These are phyloP conservation scores for Pipa parva DNA, from an alignment of 2,113 vertebrate species.

Conservation along the genomic window DNA sequence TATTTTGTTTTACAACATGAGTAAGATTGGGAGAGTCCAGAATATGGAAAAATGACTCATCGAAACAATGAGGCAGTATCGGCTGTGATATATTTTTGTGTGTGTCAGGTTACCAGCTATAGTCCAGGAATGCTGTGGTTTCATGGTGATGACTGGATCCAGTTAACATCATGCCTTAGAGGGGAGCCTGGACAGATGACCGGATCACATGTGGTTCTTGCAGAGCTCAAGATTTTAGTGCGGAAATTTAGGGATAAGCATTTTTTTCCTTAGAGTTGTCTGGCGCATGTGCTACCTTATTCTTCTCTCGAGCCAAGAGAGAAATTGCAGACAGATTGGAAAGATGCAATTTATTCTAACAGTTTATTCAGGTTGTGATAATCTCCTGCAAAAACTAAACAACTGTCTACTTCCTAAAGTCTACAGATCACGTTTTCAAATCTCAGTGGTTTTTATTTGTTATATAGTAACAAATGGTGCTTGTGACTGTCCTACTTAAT, in stretches of 20 bases:
- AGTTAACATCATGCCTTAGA: conserved; percentile 38
- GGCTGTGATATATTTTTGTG: conserved; percentile 27
- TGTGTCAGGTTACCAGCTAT: conserved; percentile 22
- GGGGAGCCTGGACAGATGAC: conserved; percentile 31
- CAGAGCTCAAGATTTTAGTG: conserved; percentile 18
- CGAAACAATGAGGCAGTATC: conserved; percentile 30
- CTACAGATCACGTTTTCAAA: too few species aligned
- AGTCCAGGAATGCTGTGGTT: conserved; percentile 39
- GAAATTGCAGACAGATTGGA: neutral
- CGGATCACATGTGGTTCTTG: conserved; percentile 21
- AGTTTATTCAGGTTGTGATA: too few species aligned
- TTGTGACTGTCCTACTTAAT: too few species aligned
- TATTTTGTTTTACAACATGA: conserved; percentile 22
- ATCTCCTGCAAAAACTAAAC: too few species aligned
- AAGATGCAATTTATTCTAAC: too few species aligned
- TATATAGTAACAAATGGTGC: too few species aligned
- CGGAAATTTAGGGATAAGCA: conserved; percentile 23
- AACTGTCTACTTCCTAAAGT: too few species aligned
- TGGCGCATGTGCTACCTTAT: conserved; percentile 1
- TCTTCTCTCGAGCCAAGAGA: neutral
- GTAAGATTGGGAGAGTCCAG: conserved; percentile 19
- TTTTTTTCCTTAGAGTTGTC: neutral
- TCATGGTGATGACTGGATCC: conserved; percentile 29
- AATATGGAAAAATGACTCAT: conserved; percentile 36
- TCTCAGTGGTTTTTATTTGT: too few species aligned